Evolutionary conservation across 2,113 vertebrate genomes (phyloP), one percentile per base, ranked within the genome.

Genomic region (Sterna hirundo): DNA sequence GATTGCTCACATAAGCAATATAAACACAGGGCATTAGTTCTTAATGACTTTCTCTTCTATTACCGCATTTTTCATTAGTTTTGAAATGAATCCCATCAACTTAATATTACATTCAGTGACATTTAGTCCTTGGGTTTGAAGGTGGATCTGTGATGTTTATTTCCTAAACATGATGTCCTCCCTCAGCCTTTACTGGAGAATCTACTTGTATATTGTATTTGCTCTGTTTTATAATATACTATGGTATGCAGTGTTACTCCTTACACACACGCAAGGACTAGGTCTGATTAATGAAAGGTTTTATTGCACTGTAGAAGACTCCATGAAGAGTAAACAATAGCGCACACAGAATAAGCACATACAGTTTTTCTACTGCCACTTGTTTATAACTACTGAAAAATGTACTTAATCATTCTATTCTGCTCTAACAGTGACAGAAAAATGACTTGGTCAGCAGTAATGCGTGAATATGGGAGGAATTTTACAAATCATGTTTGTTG

Each of bases 251-350:
- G 4, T 11, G 29, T 69, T 84, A 36, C 6, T 81, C 11, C 23
- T 74, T 23, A 92, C 26, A 52, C 60, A 85, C 23, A 93, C 5
- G 10, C 62, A 83, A 92, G 44, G 40, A 88, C 8, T 85, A 38
- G 29, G 4, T 52, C 74, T 95, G 40, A 16, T 74, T 93, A 95
- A 95, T 96, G 96, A 82, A 92, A 94, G 22, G 11, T 87, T 90
- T 96, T 94, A 87, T 87, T 94, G 19, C 36, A n/a, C 38, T 76
- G 42, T 68, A 40, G 93, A 96, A 66, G 29, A 86, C 38, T 78
- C 6, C 58, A 51, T 52, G 42, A 60, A 93, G 29, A 75, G 13
- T 49, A 90, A 79, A 80, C 55, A 89, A 68, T 55, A 68, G 21
- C 10, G 1, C 25, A 74, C 19, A 71, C 5, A 80, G 49, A 91